Percentiles rank a stretch among this genome's conserved stretches.
Evolutionary conservation across 2,113 vertebrate genomes (phyloP).

Genomic region (Catharus minimus): DNA sequence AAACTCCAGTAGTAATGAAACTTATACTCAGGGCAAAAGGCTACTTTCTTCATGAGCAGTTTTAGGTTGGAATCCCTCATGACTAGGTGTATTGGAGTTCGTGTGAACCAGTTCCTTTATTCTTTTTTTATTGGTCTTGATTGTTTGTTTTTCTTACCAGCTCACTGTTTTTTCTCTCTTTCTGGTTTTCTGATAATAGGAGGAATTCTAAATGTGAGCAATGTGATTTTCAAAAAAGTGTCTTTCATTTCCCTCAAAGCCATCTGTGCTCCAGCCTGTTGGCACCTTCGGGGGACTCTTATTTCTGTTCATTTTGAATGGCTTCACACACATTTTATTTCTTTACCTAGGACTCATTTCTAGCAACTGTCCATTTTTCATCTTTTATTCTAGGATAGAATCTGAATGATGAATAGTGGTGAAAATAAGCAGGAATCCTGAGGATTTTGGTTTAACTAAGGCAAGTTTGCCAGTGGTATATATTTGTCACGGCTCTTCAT

Average conservation of each 20-base stretch:
- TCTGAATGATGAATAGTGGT: background rate
- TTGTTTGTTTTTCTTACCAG: background rate
- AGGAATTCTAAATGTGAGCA: background rate
- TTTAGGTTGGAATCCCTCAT: background rate
- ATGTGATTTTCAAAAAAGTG: background rate
- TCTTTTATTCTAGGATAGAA: background rate
- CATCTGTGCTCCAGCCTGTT: background rate
- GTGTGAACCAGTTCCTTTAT: background rate
- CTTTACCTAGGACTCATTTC: background rate
- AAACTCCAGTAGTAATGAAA: rapidly evolving
- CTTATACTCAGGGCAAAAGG: background rate
- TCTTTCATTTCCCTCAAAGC: background rate
- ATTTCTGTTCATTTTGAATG: background rate
- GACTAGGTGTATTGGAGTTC: background rate
- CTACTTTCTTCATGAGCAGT: background rate
- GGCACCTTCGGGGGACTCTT: background rate
- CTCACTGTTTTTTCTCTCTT: background rate
- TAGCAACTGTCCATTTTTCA: background rate
- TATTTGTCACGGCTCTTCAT: background rate
- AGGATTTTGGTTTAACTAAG: conserved; percentile 2
- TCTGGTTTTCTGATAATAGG: background rate
- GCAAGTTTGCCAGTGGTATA: background rate
- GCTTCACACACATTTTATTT: background rate
- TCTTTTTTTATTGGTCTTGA: background rate
- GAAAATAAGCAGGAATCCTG: background rate